Evolutionary conservation across 2,113 vertebrate genomes (phyloP).

Genomic region (Mobula birostris): DNA sequence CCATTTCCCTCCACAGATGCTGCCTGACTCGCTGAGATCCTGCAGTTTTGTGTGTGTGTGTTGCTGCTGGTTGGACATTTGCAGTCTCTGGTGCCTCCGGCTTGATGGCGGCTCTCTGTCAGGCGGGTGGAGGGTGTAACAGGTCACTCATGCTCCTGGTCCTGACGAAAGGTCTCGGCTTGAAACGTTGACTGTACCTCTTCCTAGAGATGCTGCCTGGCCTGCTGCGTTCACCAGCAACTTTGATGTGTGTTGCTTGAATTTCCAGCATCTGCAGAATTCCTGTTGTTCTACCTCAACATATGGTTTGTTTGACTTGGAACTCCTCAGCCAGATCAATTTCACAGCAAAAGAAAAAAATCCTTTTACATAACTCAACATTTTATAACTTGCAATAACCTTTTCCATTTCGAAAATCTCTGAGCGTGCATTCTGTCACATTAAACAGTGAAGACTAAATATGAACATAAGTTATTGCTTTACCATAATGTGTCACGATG

Average conservation of each 20-base stretch:
- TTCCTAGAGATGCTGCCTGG: no score
- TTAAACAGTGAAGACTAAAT: conserved; percentile 22
- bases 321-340: neutral
- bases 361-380: neutral
- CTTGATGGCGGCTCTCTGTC: neutral
- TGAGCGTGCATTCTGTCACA: neutral
- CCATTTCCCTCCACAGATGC: no score
- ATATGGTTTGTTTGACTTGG: neutral
- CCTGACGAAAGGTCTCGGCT: no score
- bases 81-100: no score
- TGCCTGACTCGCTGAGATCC: no score
- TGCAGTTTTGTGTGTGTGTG: no score
- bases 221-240: no score
- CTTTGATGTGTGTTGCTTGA: no score
- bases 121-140: neutral
- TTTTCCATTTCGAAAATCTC: conserved; percentile 31
- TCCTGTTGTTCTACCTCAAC: neutral
- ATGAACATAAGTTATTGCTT: neutral
- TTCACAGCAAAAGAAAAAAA: neutral
- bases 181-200: no score
- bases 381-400: conserved; percentile 9
- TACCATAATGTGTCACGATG: neutral
- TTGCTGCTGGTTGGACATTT: no score
- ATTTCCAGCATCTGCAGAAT: no score
- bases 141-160: neutral